Evolutionary conservation across 2,888 invertebrate species (phyloP), one percentile per base, ranked within the genome.

Genomic region (Polyommatus iphigenia): DNA sequence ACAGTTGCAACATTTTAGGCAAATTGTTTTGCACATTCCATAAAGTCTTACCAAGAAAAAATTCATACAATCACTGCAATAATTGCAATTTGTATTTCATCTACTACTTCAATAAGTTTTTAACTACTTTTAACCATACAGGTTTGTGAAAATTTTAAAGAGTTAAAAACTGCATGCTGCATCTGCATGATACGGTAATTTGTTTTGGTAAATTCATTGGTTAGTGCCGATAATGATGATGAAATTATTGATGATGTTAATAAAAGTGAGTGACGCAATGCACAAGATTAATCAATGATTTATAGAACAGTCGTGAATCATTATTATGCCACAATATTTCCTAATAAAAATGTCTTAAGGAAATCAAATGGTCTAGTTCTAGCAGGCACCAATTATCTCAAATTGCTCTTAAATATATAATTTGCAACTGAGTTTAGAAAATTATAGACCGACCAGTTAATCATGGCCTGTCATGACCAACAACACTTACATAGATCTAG

Each of bases 331-430:
- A 72, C 72, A 41, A 7, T 41, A 72, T 72, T 72, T 72, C 72
- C n/a, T 41, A 72, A 72, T 72, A 41, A 72, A 71, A 71, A 41
- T 20, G 72, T 72, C 72, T 29, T 67, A 29, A 67, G 29, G 29
- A 50, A 20, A 75, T 75, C 50, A 29, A 75, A 75, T 29, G 75
- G 50, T 75, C 75, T 75, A 54, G 75, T 75, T 50, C 15, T 75
- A 32, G 18, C 46, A 73, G 50, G 75, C 75, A 50, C 29, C 75
- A 75, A 75, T 75, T 75, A 75, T 54, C 75, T 54, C 20, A 75
- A 75, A 75, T 75, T 50, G 54, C 75, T 75, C 75, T 50, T 75
- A 75, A 75, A 75, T 50, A 75, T 75, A 75, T 75, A 75, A 75
- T 75, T 75, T 75, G 50, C 50, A 50, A 73, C 75, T 75, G 54